Evolutionary conservation across 2,797 vertebrate genomes (phyloP), one percentile per base, ranked within the genome.

Genomic region (Helarctos malayanus): DNA sequence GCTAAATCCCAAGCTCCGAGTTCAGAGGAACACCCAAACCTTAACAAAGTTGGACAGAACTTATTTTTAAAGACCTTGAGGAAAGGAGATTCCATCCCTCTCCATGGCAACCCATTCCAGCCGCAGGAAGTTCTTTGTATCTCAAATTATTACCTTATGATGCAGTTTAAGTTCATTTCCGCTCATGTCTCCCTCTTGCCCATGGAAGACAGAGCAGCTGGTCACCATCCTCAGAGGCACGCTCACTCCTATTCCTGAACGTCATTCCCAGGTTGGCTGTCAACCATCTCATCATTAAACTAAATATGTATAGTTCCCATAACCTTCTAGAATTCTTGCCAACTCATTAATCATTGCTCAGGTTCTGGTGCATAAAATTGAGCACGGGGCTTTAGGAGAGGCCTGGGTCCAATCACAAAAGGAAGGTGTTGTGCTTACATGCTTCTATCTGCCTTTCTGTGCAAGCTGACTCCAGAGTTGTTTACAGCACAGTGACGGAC

Each of bases 111-210:
- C 81, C 81, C 82, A 57, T 84, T 76, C 85, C 78, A 93, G 88
- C 73, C 41, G n/a, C 68, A 68, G 82, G 93, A 96, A 95, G 94
- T 83, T 69, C 95, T 96, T 95, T 75, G 45, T 71, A 96, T 83
- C 79, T 89, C 52, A 96, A 94, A 96, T 97, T 75, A 96, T 83
- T 96, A 69, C 97, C 92, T 73, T 88, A 81, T 87, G 94, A 87
- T 59, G 12, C 82, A 9, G 15, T 78, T 94, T 61, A 89, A 73
- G 25, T 54, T 45, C 93, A 59, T 93, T 84, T 95, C 88, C 81
- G 13, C n/a, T 56, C 59, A 8, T 1, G 65, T 85, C 76, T 91
- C 65, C 16, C 25, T 35, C 35, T n/a, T 54, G 32, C 32, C 52
- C 52, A 15, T 16, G 27, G 95, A 69, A 82, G 95, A 91, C 61